Conservation (phyloP, 2,797 vertebrate genomes). For the Macrochelys suwanniensis region DNA sequence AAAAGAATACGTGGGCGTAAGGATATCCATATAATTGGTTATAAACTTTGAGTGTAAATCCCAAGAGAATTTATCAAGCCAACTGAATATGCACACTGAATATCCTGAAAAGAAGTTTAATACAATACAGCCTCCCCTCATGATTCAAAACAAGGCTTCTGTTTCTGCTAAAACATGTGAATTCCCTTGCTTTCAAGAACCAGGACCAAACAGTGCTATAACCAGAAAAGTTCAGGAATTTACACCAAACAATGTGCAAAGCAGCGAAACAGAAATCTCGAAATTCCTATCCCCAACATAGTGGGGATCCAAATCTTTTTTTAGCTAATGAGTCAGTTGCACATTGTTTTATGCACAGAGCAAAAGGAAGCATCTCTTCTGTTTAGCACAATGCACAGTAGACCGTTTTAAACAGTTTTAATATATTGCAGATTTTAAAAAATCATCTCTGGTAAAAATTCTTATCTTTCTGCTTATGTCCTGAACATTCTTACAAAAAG, state of each 20-base stretch:
- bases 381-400: background rate
- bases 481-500: constrained; percentile 1
- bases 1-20: background rate
- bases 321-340: background rate
- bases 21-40: background rate
- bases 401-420: background rate
- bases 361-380: constrained; percentile 7
- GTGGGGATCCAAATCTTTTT: background rate
- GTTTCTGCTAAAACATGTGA: background rate
- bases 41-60: background rate
- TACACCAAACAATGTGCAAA: background rate
- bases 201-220: background rate
- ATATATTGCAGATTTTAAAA: background rate
- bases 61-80: background rate
- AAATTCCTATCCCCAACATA: background rate
- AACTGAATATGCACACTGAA: background rate
- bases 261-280: constrained; percentile 12
- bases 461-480: background rate
- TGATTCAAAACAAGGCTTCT: background rate
- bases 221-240: constrained; percentile 20
- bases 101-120: background rate
- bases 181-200: background rate
- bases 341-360: background rate
- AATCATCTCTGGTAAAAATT: background rate
- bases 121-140: background rate